phyloP scores from a whole-genome alignment of 2,888 invertebrate species.

The Melanophora roralis region DNA sequence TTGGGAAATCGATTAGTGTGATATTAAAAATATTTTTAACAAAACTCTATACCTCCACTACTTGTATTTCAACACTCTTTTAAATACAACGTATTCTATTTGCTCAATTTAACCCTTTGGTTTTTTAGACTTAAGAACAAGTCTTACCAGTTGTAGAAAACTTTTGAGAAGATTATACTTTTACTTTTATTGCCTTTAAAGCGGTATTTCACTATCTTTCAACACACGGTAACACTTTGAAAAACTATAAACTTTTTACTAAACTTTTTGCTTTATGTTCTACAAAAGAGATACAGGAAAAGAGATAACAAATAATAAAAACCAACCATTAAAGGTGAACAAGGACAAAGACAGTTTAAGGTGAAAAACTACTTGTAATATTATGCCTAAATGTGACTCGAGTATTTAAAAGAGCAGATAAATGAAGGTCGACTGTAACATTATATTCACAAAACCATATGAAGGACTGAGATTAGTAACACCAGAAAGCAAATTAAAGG shows the following conservation, averaged over 20 bases:
- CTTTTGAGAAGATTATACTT: too few species aligned
- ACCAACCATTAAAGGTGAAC: conserved; percentile 35
- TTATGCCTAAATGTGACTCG: background rate
- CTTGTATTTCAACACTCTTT: background rate
- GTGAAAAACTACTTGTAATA: background rate
- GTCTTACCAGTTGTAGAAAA: too few species aligned
- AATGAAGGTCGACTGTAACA: conserved; percentile 26
- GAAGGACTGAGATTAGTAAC: background rate
- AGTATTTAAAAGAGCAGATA: background rate
- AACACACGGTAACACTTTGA: background rate
- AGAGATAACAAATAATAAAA: background rate
- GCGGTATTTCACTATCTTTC: background rate
- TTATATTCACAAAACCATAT: background rate
- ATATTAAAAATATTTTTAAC: too few species aligned
- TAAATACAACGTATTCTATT: background rate
- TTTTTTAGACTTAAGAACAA: too few species aligned
- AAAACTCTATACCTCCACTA: too few species aligned
- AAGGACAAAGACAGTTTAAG: conserved; percentile 22
- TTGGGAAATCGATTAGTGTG: too few species aligned
- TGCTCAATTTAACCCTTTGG: too few species aligned
- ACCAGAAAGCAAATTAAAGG: too few species aligned
- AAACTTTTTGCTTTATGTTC: background rate
- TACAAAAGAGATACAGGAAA: background rate
- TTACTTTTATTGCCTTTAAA: too few species aligned
- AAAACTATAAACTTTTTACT: background rate